Conservation (phyloP, 2,888 invertebrate species). For the Andrena dorsata region DNA sequence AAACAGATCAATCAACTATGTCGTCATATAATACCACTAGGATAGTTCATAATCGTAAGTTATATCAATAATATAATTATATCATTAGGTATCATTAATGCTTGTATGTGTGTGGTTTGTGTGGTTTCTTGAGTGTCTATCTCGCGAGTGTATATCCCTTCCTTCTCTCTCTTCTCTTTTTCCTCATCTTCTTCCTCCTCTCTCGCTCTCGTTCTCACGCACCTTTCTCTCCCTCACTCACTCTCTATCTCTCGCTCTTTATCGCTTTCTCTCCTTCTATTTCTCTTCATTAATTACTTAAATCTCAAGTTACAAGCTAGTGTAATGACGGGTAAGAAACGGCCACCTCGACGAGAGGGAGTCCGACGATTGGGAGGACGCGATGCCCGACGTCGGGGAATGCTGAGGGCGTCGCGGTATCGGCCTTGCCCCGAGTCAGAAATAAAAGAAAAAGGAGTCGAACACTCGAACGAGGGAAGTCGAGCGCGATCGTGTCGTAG, state of each 20-base stretch:
- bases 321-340: conserved; percentile 85
- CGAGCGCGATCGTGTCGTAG: conserved; percentile 67
- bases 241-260: conserved; percentile 47
- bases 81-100: conserved; percentile 83
- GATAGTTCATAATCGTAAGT: conserved; percentile 84
- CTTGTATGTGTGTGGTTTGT: conserved; percentile 75
- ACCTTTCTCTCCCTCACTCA: conserved; percentile 33
- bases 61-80: conserved; percentile 85
- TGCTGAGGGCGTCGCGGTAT: conserved; percentile 57
- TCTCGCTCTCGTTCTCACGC: background rate
- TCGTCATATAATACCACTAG: conserved; percentile 84
- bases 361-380: conserved; percentile 43
- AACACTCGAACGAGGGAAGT: conserved; percentile 62
- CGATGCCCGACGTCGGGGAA: conserved; percentile 35
- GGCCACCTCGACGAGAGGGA: conserved; percentile 79
- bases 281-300: conserved; percentile 78
- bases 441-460: conserved; percentile 8
- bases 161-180: background rate
- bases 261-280: conserved; percentile 60
- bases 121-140: conserved; percentile 68
- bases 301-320: conserved; percentile 83
- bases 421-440: conserved; percentile 47
- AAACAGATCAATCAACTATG: conserved; percentile 85
- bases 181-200: background rate
- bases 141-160: conserved; percentile 52